phyloP scores from a whole-genome alignment of 2,113 vertebrate species.

The Myocastor coypus region DNA sequence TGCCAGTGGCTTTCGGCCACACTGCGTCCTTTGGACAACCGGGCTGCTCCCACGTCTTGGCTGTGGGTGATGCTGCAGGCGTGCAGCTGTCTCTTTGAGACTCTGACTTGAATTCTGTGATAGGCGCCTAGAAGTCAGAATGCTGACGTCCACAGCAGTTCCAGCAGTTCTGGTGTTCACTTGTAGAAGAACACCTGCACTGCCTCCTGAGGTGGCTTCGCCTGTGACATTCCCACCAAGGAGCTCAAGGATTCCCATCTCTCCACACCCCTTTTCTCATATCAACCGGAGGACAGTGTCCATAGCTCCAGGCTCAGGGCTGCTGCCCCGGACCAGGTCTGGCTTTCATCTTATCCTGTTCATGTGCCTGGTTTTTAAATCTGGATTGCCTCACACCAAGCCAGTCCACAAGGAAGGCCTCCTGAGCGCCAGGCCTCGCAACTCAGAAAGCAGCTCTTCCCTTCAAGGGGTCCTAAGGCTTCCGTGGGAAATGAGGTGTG shows the following conservation, averaged over 20 bases:
- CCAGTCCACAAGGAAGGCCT: not conserved
- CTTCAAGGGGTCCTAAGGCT: not conserved
- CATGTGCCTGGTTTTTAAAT: not conserved
- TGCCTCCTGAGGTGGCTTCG: not conserved
- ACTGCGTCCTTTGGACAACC: not conserved
- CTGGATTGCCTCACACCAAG: not conserved
- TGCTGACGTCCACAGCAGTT: not conserved
- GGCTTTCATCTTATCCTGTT: too few relatives aligned
- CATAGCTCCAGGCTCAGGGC: not conserved
- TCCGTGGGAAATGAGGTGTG: not conserved
- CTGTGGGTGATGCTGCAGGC: not conserved
- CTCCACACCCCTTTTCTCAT: not conserved
- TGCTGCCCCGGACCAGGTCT: not conserved
- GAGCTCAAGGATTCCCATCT: not conserved
- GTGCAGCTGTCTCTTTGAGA: not conserved
- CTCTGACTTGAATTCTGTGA: not conserved
- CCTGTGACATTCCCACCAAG: not conserved
- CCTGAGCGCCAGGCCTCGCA: too few relatives aligned
- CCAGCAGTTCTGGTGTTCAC: not conserved
- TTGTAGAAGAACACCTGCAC: not conserved
- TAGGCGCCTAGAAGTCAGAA: not conserved
- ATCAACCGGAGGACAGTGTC: not conserved
- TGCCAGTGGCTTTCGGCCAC: not conserved
- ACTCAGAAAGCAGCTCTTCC: not conserved
- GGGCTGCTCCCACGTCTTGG: not conserved